A percentile compares a stretch with the other conserved stretches of the same genome.
phyloP scores from a whole-genome alignment of 2,797 vertebrate genomes.

The Manis pentadactyla region DNA sequence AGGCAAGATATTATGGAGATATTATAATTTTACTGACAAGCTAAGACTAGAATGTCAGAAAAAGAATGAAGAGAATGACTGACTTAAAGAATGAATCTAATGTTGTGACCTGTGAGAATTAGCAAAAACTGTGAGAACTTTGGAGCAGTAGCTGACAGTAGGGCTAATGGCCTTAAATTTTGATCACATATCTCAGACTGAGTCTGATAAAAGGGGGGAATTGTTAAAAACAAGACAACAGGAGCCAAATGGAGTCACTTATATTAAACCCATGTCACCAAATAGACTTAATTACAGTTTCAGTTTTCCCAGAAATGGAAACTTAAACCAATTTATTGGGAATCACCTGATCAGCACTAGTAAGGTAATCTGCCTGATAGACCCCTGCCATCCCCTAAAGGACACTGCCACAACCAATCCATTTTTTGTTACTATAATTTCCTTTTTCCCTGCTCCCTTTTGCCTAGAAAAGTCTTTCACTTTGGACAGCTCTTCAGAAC shows the following conservation, averaged over 20 bases:
- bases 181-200: background rate
- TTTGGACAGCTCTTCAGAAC: background rate
- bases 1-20: too few species aligned
- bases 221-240: background rate
- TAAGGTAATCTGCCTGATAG: too few species aligned
- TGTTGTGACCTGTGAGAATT: background rate
- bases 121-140: background rate
- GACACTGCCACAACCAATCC: too few species aligned
- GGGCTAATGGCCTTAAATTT: background rate
- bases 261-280: background rate
- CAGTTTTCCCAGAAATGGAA: background rate
- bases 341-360: background rate
- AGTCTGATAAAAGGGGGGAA: background rate
- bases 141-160: background rate
- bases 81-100: background rate
- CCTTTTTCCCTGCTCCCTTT: background rate
- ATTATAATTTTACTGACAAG: too few species aligned
- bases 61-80: background rate
- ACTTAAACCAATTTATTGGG: background rate
- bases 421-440: background rate
- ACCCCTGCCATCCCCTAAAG: background rate
- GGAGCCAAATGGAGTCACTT: background rate
- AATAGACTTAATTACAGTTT: background rate
- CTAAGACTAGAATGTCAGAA: background rate
- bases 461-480: background rate